These are phyloP conservation scores for Nothobranchius kuhntae DNA, from an alignment of 2,113 vertebrate genomes.

Conservation along the genomic window DNA sequence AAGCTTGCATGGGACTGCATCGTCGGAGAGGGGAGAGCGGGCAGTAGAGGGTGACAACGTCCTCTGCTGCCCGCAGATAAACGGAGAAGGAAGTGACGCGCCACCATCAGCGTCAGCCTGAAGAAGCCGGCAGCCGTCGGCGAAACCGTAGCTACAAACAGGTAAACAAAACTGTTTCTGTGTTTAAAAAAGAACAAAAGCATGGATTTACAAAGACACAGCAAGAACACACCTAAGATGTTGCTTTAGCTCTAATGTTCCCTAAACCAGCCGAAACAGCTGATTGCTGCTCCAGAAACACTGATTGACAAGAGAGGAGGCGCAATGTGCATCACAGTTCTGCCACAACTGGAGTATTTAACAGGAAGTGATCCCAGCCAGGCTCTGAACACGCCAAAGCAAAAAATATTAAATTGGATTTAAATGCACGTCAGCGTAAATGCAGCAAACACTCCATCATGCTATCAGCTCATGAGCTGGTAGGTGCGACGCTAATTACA, in stretches of 20 bases:
- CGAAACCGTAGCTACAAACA: too few species aligned
- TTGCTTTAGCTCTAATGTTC: slow-evolving; percentile 34
- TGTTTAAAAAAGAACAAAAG: too few species aligned
- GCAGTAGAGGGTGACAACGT: too few species aligned
- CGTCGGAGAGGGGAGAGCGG: too few species aligned
- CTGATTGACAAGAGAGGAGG: background rate
- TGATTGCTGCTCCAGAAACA: background rate
- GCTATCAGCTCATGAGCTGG: slow-evolving; percentile 12
- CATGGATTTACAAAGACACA: too few species aligned
- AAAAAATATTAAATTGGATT: background rate
- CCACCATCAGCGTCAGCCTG: too few species aligned
- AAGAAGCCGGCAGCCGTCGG: too few species aligned
- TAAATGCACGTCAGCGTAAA: slow-evolving; percentile 3
- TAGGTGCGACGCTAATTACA: slow-evolving; percentile 22
- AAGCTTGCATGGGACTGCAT: slow-evolving; percentile 56
- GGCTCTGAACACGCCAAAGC: background rate
- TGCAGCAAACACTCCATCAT: background rate
- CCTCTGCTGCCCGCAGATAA: too few species aligned
- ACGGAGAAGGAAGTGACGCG: too few species aligned
- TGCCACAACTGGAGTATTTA: too few species aligned
- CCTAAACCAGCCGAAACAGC: slow-evolving; percentile 49
- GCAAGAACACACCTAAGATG: too few species aligned
- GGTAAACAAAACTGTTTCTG: too few species aligned
- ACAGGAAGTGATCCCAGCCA: background rate
- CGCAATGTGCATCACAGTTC: background rate